Percentiles rank a stretch among this genome's conserved stretches.
Conservation (phyloP, 1,140 invertebrate species). For the Drosophila littoralis region DNA sequence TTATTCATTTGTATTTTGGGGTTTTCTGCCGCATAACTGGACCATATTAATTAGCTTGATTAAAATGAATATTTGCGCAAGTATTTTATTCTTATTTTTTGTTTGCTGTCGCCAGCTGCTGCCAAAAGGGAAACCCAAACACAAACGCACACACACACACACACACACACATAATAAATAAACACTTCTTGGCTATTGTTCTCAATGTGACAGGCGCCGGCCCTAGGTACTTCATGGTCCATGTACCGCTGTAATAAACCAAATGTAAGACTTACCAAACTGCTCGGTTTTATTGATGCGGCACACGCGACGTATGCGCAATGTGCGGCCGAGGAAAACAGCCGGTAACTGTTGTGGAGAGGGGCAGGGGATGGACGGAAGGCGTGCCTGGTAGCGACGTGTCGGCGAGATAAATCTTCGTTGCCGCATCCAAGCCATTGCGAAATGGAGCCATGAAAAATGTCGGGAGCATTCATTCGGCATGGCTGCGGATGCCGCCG, state of each 20-base stretch:
- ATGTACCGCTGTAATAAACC: slow-evolving; percentile 61
- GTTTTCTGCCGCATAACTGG: slow-evolving; percentile 46
- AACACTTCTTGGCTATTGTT: slow-evolving; percentile 66
- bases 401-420: slow-evolving; percentile 71
- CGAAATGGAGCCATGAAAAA: slow-evolving; percentile 76
- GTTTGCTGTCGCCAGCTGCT: slow-evolving; percentile 56
- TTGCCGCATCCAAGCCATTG: slow-evolving; percentile 42
- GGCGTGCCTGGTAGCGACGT: slow-evolving; percentile 51
- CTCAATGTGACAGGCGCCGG: slow-evolving; percentile 54
- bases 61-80: slow-evolving; percentile 81
- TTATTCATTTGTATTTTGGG: slow-evolving; percentile 53
- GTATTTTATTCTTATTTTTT: slow-evolving; percentile 26
- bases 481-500: slow-evolving; percentile 41
- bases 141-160: slow-evolving; percentile 11
- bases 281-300: slow-evolving; percentile 70
- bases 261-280: slow-evolving; percentile 71
- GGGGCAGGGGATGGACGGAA: not conserved
- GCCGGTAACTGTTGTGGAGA: slow-evolving; percentile 12
- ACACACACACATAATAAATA: slow-evolving; percentile 66
- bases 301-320: slow-evolving; percentile 55
- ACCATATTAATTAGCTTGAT: slow-evolving; percentile 83
- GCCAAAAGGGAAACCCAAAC: slow-evolving; percentile 13
- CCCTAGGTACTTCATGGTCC: slow-evolving; percentile 56
- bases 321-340: slow-evolving; percentile 26
- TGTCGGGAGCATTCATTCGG: slow-evolving; percentile 63